Percentiles rank a stretch among this genome's conserved stretches.
Evolutionary conservation across 2,113 vertebrate species (phyloP).

Genomic region (Tiliqua scincoides): DNA sequence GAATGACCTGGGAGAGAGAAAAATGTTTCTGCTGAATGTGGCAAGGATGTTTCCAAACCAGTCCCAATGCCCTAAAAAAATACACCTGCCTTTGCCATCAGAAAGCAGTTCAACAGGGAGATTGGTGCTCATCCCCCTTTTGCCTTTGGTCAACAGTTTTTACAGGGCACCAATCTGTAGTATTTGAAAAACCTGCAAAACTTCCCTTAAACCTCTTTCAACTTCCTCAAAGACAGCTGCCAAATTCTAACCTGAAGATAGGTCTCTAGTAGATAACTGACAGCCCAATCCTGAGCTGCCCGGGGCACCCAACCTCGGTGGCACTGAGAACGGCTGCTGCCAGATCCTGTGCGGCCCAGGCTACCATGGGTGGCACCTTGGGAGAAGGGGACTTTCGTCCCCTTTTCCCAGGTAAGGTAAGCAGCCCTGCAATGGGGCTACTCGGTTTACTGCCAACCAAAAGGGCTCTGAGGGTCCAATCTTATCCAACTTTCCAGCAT

Average conservation of each 20-base stretch:
- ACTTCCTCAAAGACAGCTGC: not conserved
- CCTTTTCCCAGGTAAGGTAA: no score
- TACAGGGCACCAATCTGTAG: not conserved
- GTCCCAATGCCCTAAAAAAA: not conserved
- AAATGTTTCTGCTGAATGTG: not conserved
- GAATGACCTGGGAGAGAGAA: not conserved
- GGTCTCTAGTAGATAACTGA: not conserved
- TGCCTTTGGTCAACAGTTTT: not conserved
- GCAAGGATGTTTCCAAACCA: not conserved
- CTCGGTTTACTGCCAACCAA: no score
- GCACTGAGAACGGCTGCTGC: no score
- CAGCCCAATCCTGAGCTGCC: no score
- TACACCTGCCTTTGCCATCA: not conserved
- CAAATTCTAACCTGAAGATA: not conserved
- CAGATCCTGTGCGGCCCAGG: no score
- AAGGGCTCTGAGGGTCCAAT: no score
- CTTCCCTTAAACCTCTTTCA: not conserved
- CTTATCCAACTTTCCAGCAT: no score
- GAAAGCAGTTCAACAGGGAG: not conserved
- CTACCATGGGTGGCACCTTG: no score
- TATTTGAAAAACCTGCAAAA: not conserved
- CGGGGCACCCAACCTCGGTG: no score
- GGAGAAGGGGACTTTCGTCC: no score
- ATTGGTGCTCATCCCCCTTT: not conserved
- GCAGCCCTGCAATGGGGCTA: no score